Evolutionary conservation across 2,113 vertebrate genomes (phyloP).

Genomic region (Saguinus midas): DNA sequence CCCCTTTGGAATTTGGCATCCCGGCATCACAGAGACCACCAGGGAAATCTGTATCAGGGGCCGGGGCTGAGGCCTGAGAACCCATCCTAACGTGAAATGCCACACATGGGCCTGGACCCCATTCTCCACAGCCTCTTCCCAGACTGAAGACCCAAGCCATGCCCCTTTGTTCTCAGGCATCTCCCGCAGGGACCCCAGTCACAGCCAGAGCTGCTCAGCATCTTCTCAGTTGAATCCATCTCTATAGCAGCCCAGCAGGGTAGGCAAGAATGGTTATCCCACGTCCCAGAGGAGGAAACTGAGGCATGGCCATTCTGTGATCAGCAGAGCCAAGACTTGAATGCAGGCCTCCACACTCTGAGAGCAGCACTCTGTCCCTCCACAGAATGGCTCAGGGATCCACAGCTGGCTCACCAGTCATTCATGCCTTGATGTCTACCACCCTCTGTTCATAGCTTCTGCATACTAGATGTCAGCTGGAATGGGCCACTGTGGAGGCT

Average conservation of each 20-base stretch:
- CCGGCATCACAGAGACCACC: accelerated
- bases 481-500: not conserved
- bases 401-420: too few species aligned
- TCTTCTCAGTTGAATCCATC: not conserved
- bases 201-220: not conserved
- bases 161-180: not conserved
- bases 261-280: too few species aligned
- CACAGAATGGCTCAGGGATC: not conserved
- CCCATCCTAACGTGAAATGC: not conserved
- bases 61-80: not conserved
- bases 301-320: not conserved
- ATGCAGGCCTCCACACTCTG: not conserved
- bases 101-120: not conserved
- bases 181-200: too few species aligned
- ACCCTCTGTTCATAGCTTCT: not conserved
- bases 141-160: not conserved
- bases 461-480: not conserved
- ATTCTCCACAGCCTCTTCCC: not conserved
- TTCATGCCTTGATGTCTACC: not conserved
- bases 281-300: not conserved
- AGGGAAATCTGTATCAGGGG: not conserved
- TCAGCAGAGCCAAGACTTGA: not conserved
- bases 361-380: not conserved
- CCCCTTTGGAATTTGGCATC: too few species aligned
- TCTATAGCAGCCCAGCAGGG: not conserved